Evolutionary conservation across 2,888 invertebrate species (phyloP), one percentile per base, ranked within the genome.

Genomic region (Epinotia nisella): DNA sequence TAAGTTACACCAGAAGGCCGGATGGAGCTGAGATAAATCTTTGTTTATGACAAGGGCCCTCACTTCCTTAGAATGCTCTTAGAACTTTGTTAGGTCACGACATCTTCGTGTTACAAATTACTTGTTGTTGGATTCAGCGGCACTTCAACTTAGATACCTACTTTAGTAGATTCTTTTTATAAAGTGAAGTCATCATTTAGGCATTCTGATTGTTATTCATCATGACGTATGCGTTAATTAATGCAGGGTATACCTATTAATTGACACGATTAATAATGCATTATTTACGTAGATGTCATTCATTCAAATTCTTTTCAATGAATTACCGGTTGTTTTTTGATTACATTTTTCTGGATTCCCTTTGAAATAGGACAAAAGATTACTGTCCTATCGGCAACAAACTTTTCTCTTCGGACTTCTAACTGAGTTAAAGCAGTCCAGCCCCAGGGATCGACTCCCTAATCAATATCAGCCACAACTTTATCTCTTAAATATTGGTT

Each of bases 401-500:
- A 92, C 91, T 92, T 92, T 91, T 88, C 91, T 91, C 85, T 90
- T 83, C 85, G 83, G 90, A 92, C 88, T 92, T 84, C 83, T 90
- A 92, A 92, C 89, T 87, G 78, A 90, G 88, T 93, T 92, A 91
- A 87, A 81, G 83, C 86, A 84, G 84, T 87, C 87, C 86, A 84
- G 84, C 87, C 87, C 86, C 76, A 65, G 85, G 83, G 86, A 85
- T 85, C 71, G 81, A 82, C 76, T 81, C 75, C 75, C 82, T 84
- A 87, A 90, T 91, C 89, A 87, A 91, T 91, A 89, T 85, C 84
- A 79, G 78, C 77, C 75, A 81, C 77, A 71, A 80, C 82, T 82
- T 83, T 69, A 77, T 75, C 78, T 79, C 80, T 68, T 72, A 35
- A 9, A 35, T 35, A 56, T 62, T 35, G 49, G 35, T 3, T 61